These are phyloP conservation scores for Drosophila infuscata DNA, from an alignment of 2,888 invertebrate genomes.

Conservation along the genomic window DNA sequence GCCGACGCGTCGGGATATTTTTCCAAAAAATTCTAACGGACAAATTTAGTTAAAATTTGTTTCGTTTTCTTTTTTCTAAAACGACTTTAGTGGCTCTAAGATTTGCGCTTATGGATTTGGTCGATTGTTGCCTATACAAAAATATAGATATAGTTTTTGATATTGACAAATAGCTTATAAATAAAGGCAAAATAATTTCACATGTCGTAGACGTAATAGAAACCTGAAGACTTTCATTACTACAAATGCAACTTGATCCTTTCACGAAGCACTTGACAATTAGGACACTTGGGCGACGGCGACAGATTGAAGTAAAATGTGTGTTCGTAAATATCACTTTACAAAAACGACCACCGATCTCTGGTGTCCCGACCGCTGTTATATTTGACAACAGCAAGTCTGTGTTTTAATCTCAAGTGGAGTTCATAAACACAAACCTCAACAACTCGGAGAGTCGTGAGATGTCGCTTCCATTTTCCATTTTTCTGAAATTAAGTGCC, in stretches of 20 bases:
- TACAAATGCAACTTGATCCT: conserved; percentile 43
- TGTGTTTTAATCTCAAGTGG: conserved; percentile 71
- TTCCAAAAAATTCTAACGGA: conserved; percentile 52
- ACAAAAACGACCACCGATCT: conserved; percentile 22
- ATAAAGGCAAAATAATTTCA: conserved; percentile 26
- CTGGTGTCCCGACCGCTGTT: conserved; percentile 64
- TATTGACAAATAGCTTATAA: conserved; percentile 33
- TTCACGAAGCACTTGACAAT: conserved; percentile 42
- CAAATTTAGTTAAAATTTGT: conserved; percentile 58
- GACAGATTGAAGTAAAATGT: conserved; percentile 48
- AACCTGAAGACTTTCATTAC: conserved; percentile 34
- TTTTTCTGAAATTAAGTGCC: conserved; percentile 52
- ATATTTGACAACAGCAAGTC: conserved; percentile 64
- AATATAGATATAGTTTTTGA: background rate
- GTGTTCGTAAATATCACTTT: conserved; percentile 42
- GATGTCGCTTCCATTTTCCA: conserved; percentile 15
- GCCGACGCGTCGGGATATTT: conserved; percentile 50
- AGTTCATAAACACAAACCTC: conserved; percentile 60
- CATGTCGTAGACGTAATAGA: conserved; percentile 33
- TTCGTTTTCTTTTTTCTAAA: conserved; percentile 23
- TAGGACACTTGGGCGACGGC: conserved; percentile 28
- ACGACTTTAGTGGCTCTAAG: conserved; percentile 6
- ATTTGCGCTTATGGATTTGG: conserved; percentile 15
- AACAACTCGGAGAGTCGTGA: conserved; percentile 32
- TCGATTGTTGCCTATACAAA: background rate